Evolutionary conservation across 2,113 vertebrate genomes (phyloP).

Genomic region (Capreolus pygargus): DNA sequence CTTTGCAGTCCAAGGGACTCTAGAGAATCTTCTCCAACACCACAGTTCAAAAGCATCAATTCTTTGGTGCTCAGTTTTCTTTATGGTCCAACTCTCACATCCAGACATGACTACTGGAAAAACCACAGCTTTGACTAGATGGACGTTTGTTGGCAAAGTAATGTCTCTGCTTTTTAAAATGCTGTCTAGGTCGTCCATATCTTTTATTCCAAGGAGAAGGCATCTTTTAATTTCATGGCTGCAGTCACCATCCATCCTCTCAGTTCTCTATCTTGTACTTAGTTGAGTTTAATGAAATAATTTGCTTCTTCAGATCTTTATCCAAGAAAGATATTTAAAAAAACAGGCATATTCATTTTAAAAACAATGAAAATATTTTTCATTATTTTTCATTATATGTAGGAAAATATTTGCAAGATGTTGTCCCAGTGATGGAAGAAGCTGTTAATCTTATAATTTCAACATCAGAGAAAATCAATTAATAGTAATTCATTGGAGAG

Average conservation of each 20-base stretch:
- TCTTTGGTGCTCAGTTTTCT: too few species aligned
- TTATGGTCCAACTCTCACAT: not conserved
- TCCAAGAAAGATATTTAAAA: not conserved
- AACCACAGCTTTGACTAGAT: not conserved
- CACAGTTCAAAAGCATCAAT: not conserved
- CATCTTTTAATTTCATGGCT: not conserved
- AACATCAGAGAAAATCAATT: not conserved
- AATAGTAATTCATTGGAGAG: not conserved
- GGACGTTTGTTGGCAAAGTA: fast-evolving
- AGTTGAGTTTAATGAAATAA: not conserved
- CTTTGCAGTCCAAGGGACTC: not conserved
- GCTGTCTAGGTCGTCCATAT: not conserved
- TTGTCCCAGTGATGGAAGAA: not conserved
- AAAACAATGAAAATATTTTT: not conserved
- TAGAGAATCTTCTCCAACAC: not conserved
- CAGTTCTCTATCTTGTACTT: not conserved
- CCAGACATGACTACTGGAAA: not conserved
- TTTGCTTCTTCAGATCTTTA: not conserved
- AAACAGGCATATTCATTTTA: not conserved
- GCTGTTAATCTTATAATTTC: not conserved
- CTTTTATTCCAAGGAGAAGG: not conserved
- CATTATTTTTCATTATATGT: not conserved
- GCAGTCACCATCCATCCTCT: not conserved
- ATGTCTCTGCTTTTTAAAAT: not conserved
- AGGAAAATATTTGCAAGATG: not conserved